Evolutionary conservation across 2,113 vertebrate species (phyloP).

Genomic region (Hylia prasina): DNA sequence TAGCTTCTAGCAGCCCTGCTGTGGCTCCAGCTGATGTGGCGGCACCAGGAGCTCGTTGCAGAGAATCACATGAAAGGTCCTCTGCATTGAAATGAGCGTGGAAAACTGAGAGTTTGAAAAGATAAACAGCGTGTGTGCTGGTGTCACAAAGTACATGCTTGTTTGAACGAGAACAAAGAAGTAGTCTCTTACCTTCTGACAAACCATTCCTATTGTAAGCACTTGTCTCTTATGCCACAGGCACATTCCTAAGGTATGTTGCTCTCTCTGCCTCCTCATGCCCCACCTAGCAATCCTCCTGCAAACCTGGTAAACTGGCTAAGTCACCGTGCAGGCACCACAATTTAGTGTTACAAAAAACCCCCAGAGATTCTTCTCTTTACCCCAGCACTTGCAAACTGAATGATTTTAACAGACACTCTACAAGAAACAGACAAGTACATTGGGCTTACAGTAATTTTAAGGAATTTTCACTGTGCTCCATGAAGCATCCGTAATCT

Average conservation of each 20-base stretch:
- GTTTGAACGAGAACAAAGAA: neutral
- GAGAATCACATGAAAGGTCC: neutral
- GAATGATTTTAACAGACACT: neutral
- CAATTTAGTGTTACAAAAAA: neutral
- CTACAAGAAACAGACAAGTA: neutral
- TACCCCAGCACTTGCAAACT: neutral
- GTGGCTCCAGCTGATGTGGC: neutral
- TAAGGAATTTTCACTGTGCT: neutral
- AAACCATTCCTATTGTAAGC: neutral
- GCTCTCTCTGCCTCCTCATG: neutral
- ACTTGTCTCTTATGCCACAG: neutral
- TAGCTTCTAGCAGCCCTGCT: neutral
- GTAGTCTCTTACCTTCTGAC: neutral
- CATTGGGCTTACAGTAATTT: neutral
- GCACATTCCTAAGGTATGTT: neutral
- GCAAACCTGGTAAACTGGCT: neutral
- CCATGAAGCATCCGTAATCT: neutral
- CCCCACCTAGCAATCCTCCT: neutral
- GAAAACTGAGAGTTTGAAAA: neutral
- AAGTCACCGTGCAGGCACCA: neutral
- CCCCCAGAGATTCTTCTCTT: neutral
- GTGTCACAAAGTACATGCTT: neutral
- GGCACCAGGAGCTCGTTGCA: neutral
- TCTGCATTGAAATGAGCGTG: neutral
- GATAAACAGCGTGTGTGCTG: neutral